Percentiles rank a stretch among this genome's conserved stretches.
Evolutionary conservation across 2,888 invertebrate species (phyloP).

Genomic region (Antheraea yamamai): DNA sequence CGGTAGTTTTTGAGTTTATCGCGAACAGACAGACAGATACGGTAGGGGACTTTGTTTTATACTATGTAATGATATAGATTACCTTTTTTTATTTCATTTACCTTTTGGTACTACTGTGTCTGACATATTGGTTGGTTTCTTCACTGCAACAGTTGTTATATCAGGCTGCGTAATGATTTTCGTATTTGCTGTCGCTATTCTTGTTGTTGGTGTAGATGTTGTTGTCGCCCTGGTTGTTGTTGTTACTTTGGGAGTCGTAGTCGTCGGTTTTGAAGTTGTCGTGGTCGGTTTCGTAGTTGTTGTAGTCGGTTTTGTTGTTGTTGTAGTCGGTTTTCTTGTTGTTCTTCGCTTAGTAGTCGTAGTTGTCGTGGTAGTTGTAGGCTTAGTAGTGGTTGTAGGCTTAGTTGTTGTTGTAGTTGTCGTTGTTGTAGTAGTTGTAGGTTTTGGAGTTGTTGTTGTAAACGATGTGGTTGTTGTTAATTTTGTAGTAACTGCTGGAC

Average conservation of each 20-base stretch:
- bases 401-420: slow-evolving; percentile 31
- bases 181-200: not conserved
- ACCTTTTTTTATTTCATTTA: not conserved
- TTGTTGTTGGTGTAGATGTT: slow-evolving; percentile 23
- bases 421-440: slow-evolving; percentile 30
- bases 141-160: slow-evolving; percentile 10
- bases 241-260: not conserved
- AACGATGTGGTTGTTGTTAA: slow-evolving; percentile 27
- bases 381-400: slow-evolving; percentile 25
- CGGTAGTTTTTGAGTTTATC: too few relatives aligned
- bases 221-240: slow-evolving; percentile 21
- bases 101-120: not conserved
- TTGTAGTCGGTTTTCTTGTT: slow-evolving; percentile 24
- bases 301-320: slow-evolving; percentile 1
- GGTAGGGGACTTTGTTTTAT: too few relatives aligned
- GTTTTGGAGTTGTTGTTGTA: slow-evolving; percentile 27
- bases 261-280: not conserved
- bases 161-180: not conserved
- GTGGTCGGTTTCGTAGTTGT: not conserved
- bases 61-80: not conserved
- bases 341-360: slow-evolving; percentile 24
- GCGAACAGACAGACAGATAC: too few relatives aligned
- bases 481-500: slow-evolving; percentile 22
- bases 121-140: not conserved
- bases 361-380: slow-evolving; percentile 29